A percentile compares a stretch with the other conserved stretches of the same genome.
These are phyloP conservation scores for Hipposideros larvatus DNA, from an alignment of 2,797 vertebrate genomes.

Conservation along the genomic window DNA sequence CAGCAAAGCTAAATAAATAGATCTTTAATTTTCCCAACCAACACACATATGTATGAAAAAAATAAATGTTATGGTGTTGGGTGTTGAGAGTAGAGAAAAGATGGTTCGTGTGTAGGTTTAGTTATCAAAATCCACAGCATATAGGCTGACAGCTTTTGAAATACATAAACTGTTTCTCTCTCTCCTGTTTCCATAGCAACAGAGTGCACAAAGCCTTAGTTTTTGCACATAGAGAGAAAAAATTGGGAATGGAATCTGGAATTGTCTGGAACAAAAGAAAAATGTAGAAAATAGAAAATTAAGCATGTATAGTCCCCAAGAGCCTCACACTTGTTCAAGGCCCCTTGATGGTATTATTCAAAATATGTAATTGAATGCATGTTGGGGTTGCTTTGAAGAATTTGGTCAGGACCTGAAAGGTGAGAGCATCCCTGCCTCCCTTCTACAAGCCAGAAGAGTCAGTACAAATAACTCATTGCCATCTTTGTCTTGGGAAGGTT, in stretches of 20 bases:
- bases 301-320: conserved; percentile 70
- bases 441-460: conserved; percentile 28
- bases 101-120: conserved; percentile 87
- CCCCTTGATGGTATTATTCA: conserved; percentile 42
- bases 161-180: conserved; percentile 90
- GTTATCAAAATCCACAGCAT: conserved; percentile 90
- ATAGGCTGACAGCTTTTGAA: conserved; percentile 90
- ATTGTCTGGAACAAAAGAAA: conserved; percentile 88
- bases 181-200: conserved; percentile 91
- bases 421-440: not conserved
- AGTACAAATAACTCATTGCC: conserved; percentile 15
- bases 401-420: conserved; percentile 67
- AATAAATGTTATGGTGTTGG: conserved; percentile 82
- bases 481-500: conserved; percentile 66
- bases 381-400: not conserved
- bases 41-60: conserved; percentile 64
- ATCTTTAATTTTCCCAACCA: conserved; percentile 83
- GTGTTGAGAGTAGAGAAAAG: conserved; percentile 67
- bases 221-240: conserved; percentile 84
- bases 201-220: conserved; percentile 88
- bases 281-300: conserved; percentile 81
- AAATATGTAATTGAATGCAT: conserved; percentile 6
- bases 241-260: conserved; percentile 83
- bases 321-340: conserved; percentile 6
- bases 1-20: conserved; percentile 82